These are phyloP conservation scores for Saimiri boliviensis DNA, from an alignment of 2,113 vertebrate genomes.

Conservation along the genomic window DNA sequence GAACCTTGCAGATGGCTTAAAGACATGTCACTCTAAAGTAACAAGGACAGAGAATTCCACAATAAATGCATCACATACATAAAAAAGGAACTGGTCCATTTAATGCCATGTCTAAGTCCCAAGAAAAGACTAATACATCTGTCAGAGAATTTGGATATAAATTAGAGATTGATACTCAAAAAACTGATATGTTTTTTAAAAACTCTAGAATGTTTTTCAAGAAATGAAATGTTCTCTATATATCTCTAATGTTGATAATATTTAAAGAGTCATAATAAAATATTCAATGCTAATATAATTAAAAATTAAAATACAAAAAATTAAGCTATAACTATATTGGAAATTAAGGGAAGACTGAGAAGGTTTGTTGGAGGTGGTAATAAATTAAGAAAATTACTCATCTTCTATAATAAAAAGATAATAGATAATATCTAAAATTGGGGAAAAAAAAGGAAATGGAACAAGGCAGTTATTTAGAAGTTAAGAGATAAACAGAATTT, in stretches of 20 bases:
- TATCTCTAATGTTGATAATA: background rate
- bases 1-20: background rate
- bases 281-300: background rate
- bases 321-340: background rate
- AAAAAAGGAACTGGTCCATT: background rate
- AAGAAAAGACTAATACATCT: background rate
- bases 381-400: background rate
- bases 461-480: background rate
- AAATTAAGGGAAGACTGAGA: background rate
- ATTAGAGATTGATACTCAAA: background rate
- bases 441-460: background rate
- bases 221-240: background rate
- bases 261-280: background rate
- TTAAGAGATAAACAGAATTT: background rate
- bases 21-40: background rate
- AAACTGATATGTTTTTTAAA: background rate
- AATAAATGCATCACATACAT: background rate
- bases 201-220: background rate
- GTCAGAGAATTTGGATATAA: background rate
- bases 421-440: background rate
- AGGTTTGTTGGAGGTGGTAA: background rate
- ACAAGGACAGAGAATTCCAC: background rate
- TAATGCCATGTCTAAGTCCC: background rate
- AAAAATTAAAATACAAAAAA: background rate
- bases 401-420: background rate